Conservation (phyloP, 2,797 vertebrate species). For the Melanotaenia nigrans region DNA sequence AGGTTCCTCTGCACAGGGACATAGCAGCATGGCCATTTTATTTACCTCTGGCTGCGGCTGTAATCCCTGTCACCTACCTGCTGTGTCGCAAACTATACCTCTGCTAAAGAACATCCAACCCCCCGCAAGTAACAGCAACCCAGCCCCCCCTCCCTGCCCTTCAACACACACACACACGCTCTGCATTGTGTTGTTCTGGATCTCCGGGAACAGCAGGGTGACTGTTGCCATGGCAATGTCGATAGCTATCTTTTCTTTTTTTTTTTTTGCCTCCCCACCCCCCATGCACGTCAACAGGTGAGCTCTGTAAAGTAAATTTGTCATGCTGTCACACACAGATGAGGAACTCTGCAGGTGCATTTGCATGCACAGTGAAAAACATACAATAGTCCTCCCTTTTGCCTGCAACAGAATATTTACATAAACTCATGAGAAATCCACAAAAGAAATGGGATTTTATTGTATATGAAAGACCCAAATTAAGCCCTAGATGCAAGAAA, state of each 20-base stretch:
- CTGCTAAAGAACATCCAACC: constrained; percentile 66
- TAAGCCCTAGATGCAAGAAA: not conserved
- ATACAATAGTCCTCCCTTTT: constrained; percentile 2
- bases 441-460: not conserved
- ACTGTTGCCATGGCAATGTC: constrained; percentile 75
- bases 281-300: constrained; percentile 68
- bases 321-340: constrained; percentile 53
- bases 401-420: not conserved
- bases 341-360: constrained; percentile 34
- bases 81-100: constrained; percentile 60
- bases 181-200: constrained; percentile 25
- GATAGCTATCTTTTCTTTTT: constrained; percentile 62
- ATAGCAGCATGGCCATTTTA: constrained; percentile 56
- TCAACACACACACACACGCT: not conserved
- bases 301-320: constrained; percentile 62
- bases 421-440: not conserved
- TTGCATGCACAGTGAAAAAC: not conserved
- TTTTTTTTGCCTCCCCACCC: constrained; percentile 12
- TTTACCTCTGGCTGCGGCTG: constrained; percentile 67
- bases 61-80: constrained; percentile 73
- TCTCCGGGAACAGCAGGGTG: constrained; percentile 47
- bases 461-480: constrained; percentile 7
- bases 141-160: not conserved
- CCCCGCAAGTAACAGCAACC: constrained; percentile 34
- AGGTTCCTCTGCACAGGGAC: constrained; percentile 50